Conservation (phyloP, 2,113 vertebrate genomes). For the Trichechus manatus region DNA sequence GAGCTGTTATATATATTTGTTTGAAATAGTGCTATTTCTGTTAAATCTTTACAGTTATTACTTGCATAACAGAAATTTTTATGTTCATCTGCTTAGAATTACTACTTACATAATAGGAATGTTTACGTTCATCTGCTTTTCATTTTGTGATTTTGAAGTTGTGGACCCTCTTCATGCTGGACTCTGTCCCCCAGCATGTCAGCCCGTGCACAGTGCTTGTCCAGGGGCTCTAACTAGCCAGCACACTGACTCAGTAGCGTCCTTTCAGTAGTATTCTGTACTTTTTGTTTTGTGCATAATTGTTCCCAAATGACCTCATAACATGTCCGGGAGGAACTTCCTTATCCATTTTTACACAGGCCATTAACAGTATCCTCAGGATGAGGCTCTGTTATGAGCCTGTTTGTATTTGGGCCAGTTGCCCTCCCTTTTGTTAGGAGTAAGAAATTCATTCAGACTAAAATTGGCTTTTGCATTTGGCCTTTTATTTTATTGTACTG, state of each 20-base stretch:
- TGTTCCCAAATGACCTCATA: conserved; percentile 55
- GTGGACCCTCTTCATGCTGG: not conserved
- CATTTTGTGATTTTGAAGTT: conserved; percentile 8
- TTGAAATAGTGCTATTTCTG: conserved; percentile 77
- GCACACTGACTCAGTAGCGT: not conserved
- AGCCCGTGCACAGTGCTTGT: not conserved
- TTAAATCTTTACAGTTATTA: not conserved
- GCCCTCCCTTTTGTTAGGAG: not conserved
- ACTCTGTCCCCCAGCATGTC: not conserved
- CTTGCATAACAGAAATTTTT: not conserved
- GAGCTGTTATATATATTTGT: not conserved
- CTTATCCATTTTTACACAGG: not conserved
- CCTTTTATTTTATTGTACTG: conserved; percentile 21
- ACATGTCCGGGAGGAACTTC: not conserved
- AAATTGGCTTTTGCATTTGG: not conserved
- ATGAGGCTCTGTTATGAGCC: not conserved
- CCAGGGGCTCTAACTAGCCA: not conserved
- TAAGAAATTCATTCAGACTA: conserved; percentile 58
- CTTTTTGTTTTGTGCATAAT: conserved; percentile 51
- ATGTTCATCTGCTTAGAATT: not conserved
- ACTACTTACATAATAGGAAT: too few species aligned
- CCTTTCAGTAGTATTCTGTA: not conserved
- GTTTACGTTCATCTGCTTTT: not conserved
- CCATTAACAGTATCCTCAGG: not conserved
- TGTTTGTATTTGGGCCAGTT: not conserved